Conservation (phyloP, 2,888 invertebrate genomes). For the Mythimna albipuncta region DNA sequence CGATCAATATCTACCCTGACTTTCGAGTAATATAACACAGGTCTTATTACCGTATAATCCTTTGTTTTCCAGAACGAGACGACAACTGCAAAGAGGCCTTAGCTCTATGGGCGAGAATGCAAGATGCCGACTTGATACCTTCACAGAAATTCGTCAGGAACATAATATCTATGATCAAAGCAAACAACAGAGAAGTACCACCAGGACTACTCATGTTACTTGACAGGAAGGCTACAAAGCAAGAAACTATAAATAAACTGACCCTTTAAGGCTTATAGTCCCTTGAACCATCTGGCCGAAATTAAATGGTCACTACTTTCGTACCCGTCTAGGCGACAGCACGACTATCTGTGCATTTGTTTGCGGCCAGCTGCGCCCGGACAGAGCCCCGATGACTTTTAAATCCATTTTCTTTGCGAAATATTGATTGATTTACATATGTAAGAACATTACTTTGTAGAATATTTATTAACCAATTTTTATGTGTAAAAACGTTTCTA, state of each 20-base stretch:
- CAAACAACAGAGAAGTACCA: slow-evolving; percentile 79
- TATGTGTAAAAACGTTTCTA: too few species aligned
- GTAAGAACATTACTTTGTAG: too few species aligned
- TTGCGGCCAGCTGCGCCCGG: too few species aligned
- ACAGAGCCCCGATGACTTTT: too few species aligned
- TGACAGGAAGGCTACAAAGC: slow-evolving; percentile 65
- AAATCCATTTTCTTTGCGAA: too few species aligned
- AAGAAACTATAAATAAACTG: slow-evolving; percentile 39
- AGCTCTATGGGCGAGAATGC: slow-evolving; percentile 85
- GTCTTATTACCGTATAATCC: not conserved
- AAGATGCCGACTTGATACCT: slow-evolving; percentile 82
- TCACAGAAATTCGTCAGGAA: slow-evolving; percentile 82
- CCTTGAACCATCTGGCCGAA: too few species aligned
- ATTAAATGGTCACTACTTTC: too few species aligned
- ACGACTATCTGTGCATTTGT: too few species aligned
- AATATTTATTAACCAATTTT: too few species aligned
- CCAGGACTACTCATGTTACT: slow-evolving; percentile 73
- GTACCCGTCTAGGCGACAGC: too few species aligned
- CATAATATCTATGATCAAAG: slow-evolving; percentile 77
- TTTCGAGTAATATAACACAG: not conserved
- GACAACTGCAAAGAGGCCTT: slow-evolving; percentile 85
- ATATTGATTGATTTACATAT: too few species aligned
- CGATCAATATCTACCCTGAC: not conserved
- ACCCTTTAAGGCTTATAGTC: too few species aligned
- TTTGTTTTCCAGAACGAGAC: slow-evolving; percentile 83